Evolutionary conservation across 92 coral and sea anemone species (phyloP).

Genomic region (Actinostola sp.): DNA sequence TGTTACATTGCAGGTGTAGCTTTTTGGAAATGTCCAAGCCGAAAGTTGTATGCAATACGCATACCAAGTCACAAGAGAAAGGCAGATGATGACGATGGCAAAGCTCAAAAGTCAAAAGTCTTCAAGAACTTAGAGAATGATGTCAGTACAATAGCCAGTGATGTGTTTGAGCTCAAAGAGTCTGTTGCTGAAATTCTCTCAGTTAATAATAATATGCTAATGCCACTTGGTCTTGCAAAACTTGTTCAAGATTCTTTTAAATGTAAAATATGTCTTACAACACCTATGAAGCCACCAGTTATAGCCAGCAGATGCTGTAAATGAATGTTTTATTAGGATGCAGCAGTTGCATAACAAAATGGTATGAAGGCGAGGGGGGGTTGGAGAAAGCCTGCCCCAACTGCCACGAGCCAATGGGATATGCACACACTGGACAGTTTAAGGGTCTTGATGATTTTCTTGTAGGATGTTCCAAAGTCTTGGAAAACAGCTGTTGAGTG

Average conservation of each 20-base stretch:
- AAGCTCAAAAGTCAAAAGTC: too few relatives aligned
- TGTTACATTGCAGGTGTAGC: too few relatives aligned
- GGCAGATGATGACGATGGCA: too few relatives aligned
- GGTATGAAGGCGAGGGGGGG: conserved; percentile 38
- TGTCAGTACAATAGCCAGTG: too few relatives aligned
- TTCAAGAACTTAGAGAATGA: too few relatives aligned
- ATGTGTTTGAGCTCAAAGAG: conserved; percentile 3
- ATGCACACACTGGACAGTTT: too few relatives aligned
- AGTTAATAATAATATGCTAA: conserved; percentile 10
- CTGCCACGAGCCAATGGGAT: too few relatives aligned
- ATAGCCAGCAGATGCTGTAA: conserved; percentile 37
- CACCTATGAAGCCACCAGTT: conserved; percentile 20
- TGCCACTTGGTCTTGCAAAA: conserved; percentile 24
- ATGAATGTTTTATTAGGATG: conserved; percentile 30
- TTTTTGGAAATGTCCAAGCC: conserved; percentile 1
- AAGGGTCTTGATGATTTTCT: too few relatives aligned
- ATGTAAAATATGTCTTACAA: conserved; percentile 28
- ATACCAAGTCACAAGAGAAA: neutral
- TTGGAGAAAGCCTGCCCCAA: too few relatives aligned
- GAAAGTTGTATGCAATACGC: neutral
- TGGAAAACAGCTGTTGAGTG: too few relatives aligned
- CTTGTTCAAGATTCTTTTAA: conserved; percentile 28
- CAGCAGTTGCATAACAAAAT: conserved; percentile 16
- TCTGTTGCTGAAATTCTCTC: conserved; percentile 6
- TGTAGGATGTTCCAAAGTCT: too few relatives aligned